A percentile compares a stretch with the other conserved stretches of the same genome.
Evolutionary conservation across 2,888 invertebrate species (phyloP).

Genomic region (Chymomyza procnemis): DNA sequence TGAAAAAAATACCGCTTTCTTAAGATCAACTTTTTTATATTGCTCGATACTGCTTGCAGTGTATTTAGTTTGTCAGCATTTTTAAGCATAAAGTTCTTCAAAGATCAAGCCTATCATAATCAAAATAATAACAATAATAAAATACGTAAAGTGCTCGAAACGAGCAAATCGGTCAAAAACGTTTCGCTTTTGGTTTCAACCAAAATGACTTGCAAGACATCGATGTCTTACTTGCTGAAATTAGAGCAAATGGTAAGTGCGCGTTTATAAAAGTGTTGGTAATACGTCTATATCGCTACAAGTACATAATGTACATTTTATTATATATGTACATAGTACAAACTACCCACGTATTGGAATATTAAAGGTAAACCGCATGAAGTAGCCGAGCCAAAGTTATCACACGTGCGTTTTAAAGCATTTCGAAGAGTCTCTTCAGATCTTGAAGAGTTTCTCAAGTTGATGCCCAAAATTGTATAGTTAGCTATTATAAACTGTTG

Average conservation of each 20-base stretch:
- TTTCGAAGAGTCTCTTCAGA: neutral
- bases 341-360: slow-evolving; percentile 7
- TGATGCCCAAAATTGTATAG: slow-evolving; percentile 35
- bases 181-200: neutral
- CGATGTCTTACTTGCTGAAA: slow-evolving; percentile 67
- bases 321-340: neutral
- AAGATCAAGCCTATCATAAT: neutral
- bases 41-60: neutral
- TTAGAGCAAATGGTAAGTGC: slow-evolving; percentile 75
- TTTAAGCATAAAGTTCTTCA: neutral
- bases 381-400: slow-evolving; percentile 8
- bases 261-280: neutral
- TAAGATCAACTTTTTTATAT: no score
- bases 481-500: slow-evolving; percentile 19
- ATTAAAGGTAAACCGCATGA: neutral
- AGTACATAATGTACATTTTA: neutral
- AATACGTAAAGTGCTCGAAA: neutral
- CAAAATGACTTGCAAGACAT: slow-evolving; percentile 47
- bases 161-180: neutral
- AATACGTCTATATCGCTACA: neutral
- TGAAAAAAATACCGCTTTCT: no score
- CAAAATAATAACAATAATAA: slow-evolving; percentile 5
- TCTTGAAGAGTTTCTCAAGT: slow-evolving; percentile 10
- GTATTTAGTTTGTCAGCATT: neutral
- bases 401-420: slow-evolving; percentile 36